Evolutionary conservation across 2,113 vertebrate genomes (phyloP).

Genomic region (Sinocyclocheilus anshuiensis): DNA sequence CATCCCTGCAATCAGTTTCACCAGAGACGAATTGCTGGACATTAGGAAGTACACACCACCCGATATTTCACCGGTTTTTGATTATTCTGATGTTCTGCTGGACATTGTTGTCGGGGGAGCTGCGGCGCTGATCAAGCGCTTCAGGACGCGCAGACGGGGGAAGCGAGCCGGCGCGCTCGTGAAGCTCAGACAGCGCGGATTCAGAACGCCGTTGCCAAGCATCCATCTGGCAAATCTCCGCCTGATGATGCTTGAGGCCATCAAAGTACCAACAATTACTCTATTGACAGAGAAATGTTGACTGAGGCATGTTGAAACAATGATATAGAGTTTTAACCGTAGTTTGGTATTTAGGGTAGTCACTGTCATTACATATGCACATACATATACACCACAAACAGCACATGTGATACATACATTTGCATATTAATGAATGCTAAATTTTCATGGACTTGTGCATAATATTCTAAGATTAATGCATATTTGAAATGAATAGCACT

Average conservation of each 20-base stretch:
- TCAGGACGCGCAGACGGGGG: too few relatives aligned
- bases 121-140: too few relatives aligned
- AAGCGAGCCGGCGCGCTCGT: too few relatives aligned
- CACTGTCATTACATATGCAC: slow-evolving; percentile 32
- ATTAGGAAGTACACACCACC: too few relatives aligned
- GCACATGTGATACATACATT: slow-evolving; percentile 57
- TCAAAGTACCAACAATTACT: slow-evolving; percentile 20
- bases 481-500: slow-evolving; percentile 59
- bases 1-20: too few relatives aligned
- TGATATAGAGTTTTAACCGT: slow-evolving; percentile 20
- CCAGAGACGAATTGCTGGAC: too few relatives aligned
- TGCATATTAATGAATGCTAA: slow-evolving; percentile 71
- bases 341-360: slow-evolving; percentile 25
- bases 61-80: too few relatives aligned
- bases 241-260: not conserved
- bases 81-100: too few relatives aligned
- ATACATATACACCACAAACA: slow-evolving; percentile 40
- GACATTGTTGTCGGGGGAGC: too few relatives aligned
- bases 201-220: too few relatives aligned
- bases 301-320: slow-evolving; percentile 18
- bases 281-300: not conserved
- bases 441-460: slow-evolving; percentile 63
- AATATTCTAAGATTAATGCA: slow-evolving; percentile 60
- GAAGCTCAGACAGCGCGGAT: too few relatives aligned
- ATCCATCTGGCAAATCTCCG: too few relatives aligned